Conservation (phyloP, 2,113 vertebrate genomes). For the Malaclemys terrapin region DNA sequence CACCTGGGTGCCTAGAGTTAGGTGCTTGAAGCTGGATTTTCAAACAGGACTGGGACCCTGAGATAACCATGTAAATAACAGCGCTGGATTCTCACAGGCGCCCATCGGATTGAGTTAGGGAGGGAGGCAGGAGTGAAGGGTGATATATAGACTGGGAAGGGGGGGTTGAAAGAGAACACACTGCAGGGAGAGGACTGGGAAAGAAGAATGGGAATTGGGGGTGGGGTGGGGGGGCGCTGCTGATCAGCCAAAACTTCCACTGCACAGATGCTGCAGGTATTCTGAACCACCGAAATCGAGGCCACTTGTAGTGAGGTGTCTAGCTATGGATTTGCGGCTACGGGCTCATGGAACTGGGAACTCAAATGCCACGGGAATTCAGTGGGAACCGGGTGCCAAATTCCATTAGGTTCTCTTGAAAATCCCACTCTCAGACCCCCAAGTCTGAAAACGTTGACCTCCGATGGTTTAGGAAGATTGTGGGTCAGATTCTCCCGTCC, state of each 20-base stretch:
- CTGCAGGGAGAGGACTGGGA: neutral
- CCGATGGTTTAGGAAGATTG: neutral
- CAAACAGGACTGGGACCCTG: neutral
- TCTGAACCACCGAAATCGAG: neutral
- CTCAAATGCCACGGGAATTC: neutral
- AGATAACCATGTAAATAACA: neutral
- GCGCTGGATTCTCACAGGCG: neutral
- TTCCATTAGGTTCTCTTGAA: neutral
- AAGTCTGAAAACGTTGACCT: neutral
- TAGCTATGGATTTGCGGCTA: neutral
- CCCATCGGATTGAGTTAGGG: neutral
- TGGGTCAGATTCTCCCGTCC: neutral
- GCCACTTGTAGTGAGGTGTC: neutral
- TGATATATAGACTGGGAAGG: neutral
- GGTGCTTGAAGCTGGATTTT: neutral
- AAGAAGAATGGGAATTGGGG: neutral
- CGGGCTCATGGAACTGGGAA: neutral
- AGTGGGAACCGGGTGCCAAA: neutral
- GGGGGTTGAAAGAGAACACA: neutral
- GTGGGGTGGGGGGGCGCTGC: rapidly evolving
- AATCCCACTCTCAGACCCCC: neutral
- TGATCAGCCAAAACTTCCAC: neutral
- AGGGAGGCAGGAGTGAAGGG: neutral
- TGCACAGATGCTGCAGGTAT: neutral
- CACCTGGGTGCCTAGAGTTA: no score